Percentiles rank a stretch among this genome's conserved stretches.
Conservation (phyloP, 2,797 vertebrate genomes). For the Gambelia wislizenii region DNA sequence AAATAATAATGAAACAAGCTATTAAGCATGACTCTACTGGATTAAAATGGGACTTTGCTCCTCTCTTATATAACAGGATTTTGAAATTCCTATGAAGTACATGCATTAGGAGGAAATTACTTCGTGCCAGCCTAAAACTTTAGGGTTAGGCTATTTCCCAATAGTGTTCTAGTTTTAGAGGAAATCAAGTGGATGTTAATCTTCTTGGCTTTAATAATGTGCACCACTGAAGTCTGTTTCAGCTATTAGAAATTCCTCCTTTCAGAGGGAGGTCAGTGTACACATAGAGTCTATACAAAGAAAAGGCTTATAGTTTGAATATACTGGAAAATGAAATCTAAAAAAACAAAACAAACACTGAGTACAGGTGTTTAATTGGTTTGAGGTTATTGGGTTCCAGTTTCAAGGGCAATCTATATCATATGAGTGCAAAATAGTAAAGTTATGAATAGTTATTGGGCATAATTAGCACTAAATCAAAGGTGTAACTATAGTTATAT, state of each 20-base stretch:
- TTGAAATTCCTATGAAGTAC: constrained; percentile 61
- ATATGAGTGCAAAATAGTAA: not conserved
- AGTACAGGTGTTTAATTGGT: not conserved
- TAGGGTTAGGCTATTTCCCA: constrained; percentile 77
- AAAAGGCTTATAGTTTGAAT: not conserved
- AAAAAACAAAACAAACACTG: not conserved
- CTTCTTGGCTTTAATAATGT: constrained; percentile 72
- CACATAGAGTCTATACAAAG: not conserved
- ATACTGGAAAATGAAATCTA: not conserved
- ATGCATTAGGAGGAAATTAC: constrained; percentile 73
- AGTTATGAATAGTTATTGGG: not conserved
- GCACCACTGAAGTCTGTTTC: constrained; percentile 52
- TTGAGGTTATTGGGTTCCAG: not conserved
- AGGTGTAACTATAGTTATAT: not conserved
- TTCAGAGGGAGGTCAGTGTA: constrained; percentile 43
- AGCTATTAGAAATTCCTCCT: constrained; percentile 43
- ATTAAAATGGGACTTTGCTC: constrained; percentile 62
- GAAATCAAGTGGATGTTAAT: constrained; percentile 78
- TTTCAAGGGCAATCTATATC: not conserved
- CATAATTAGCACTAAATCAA: not conserved
- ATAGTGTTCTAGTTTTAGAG: constrained; percentile 72
- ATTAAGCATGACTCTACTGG: constrained; percentile 61
- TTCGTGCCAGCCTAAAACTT: constrained; percentile 74
- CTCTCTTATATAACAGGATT: constrained; percentile 75
- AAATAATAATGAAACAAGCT: constrained; percentile 61